A percentile compares a stretch with the other conserved stretches of the same genome.
phyloP scores from a whole-genome alignment of 92 coral and sea anemone species.

The Epizoanthus stellaris region DNA sequence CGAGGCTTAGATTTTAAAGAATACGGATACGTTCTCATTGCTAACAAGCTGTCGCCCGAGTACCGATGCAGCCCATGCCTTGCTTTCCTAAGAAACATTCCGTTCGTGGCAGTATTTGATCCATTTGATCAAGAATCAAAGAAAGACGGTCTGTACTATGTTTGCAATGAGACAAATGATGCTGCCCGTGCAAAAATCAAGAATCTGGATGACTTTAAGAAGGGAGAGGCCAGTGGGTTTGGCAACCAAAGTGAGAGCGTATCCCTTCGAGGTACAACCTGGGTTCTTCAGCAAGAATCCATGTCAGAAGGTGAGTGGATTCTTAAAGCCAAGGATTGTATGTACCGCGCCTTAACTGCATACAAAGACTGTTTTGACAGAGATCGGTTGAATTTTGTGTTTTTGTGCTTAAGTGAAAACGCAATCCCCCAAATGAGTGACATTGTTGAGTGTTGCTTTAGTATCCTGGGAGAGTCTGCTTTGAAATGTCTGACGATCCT shows the following conservation, averaged over 20 bases:
- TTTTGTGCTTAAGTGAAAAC: constrained; percentile 47
- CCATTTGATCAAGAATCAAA: constrained; percentile 54
- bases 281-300: constrained; percentile 54
- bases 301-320: constrained; percentile 68
- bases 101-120: constrained; percentile 70
- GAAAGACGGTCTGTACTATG: constrained; percentile 56
- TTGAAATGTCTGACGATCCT: constrained; percentile 50
- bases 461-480: constrained; percentile 65
- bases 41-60: constrained; percentile 59
- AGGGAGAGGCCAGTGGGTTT: constrained; percentile 18
- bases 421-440: constrained; percentile 61
- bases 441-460: constrained; percentile 63
- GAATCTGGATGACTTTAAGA: constrained; percentile 62
- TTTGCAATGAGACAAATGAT: constrained; percentile 64
- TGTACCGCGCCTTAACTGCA: constrained; percentile 59
- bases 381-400: constrained; percentile 60
- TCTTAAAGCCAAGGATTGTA: constrained; percentile 55
- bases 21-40: constrained; percentile 51
- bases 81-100: constrained; percentile 66
- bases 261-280: constrained; percentile 66
- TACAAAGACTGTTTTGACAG: constrained; percentile 47
- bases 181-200: constrained; percentile 55
- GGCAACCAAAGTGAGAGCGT: constrained; percentile 4
- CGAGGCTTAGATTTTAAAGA: constrained; percentile 53
- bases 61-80: constrained; percentile 50